Evolutionary conservation across 2,888 invertebrate species (phyloP), one percentile per base, ranked within the genome.

Genomic region (Beris morrisii): DNA sequence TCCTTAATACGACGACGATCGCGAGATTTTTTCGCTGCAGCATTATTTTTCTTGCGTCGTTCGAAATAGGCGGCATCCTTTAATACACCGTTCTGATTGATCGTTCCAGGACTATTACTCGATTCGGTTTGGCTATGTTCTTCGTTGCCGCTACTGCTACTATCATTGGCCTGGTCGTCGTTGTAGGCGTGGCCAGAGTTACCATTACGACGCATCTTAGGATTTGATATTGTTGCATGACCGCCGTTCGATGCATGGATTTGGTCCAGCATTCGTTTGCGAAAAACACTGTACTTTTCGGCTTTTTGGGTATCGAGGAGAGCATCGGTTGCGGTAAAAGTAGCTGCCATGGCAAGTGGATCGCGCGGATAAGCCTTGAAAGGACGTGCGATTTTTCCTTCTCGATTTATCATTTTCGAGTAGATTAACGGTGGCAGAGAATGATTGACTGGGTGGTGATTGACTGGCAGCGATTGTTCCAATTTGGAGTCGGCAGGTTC

Each of bases 11-110:
- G 85, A 67, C 97, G 84, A 0, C 94, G 88, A 75, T 97, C 97
- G 4, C 97, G 84, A 0, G 95, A 96, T 72, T 95, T 86, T 79
- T 97, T 97, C 0, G 97, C 97, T 0, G 97, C 97, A 70, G 90
- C 92, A 78, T 97, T 97, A 79, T 97, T 97, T 76, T 94, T 93
- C 71, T 91, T 86, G 9, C 97, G 82, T 65, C 95, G 86, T 73
- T 93, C 95, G 83, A 90, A 90, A 77, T 97, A 97, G 0, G 90
- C 87, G 4, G 91, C 90, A 76, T 95, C 94, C 73, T 91, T 85
- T 65, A 80, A 74, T 58, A 80, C 73, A 5, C 74, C 69, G 48
- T 65, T 67, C 13, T 53, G 48, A 6, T 53, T 61, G 15, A 50
- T 22, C 50, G 76, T 48, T 75, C 73, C 1, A 75, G 74, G 48